Base-by-base conservation (phyloP, 2,888 invertebrate species). In the Protodeltote pygarga region DNA sequence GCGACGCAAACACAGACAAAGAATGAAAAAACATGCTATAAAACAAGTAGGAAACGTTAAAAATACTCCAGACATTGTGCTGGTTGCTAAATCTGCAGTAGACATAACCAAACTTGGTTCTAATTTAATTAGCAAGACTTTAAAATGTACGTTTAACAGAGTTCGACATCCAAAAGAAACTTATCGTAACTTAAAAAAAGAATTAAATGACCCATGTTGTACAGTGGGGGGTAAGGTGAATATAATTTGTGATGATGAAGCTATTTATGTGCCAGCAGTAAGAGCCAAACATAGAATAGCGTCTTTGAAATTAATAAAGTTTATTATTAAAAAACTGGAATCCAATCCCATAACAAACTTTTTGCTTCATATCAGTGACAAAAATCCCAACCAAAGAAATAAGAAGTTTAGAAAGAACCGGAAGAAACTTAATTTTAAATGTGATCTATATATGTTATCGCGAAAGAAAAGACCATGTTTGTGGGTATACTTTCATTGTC, bases 401-500 rank as follows among this genome's bases (percentile, higher is more conserved):
- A 41, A 15, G 11, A 20, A 19, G 16, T 11, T 41, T 4, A 45
- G 24, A 19, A 35, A 10, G 13, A 40, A 33, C n/a, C 28, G 28
- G 2, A 8, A 5, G 6, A 34, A 21, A n/a, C 9, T 23, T 2
- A 23, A 34, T 42, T 42, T 34, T 29, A 16, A n/a, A 1, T 0
- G 13, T 11, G 14, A 6, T 0, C 0, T 29, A 0, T 57, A 48
- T 14, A 0, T 58, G 11, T 8, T 9, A 10, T 21, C 49, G 3
- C 32, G 35, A 14, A 16, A 5, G 1, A 37, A 16, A 16, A 58
- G 1, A 29, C 64, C 58, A 10, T 63, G 27, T 47, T 20, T 39
- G 5, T 47, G 34, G 34, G 14, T 57, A 4, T 46, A 8, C 10
- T 3, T 10, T 34, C 11, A 3, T 0, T 57, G 20, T 2, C 64